Base-by-base conservation (phyloP, 2,797 vertebrate species). In the Crenuchus spilurus region DNA sequence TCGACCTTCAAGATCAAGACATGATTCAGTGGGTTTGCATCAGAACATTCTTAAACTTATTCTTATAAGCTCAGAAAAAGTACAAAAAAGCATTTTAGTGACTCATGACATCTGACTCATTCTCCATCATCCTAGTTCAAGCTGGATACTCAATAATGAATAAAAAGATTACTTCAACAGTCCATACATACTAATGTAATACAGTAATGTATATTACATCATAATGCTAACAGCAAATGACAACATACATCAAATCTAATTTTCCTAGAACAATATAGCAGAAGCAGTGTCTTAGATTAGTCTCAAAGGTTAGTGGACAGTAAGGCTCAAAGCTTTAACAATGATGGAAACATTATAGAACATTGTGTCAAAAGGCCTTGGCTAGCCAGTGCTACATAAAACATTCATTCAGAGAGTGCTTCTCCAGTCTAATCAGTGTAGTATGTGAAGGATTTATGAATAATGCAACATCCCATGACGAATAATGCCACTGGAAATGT, bases 381-480 rank as follows among this genome's bases (percentile, higher is more conserved):
- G 22, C n/a, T 37, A 4, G 14, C 10, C 37, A 28, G 49, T 37
- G 39, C 49, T 13, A 60, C 75, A 86, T 89, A 74, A 88, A 89
- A 88, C 84, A 82, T 89, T 84, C 14, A 88, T 88, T 79, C 70
- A 63, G 33, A 58, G 41, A 79, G 68, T 74, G 54, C 42, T 2
- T 54, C 80, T 31, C 52, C 24, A 58, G 69, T 76, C 65, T 76
- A 42, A 77, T 77, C 67, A 57, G 78, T 31, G 8, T 49, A 65
- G 37, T 60, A 72, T 49, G 37, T 6, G 39, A 22, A 20, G 35
- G 42, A 48, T 14, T 68, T 20, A 84, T 90, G 81, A 88, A 89
- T 89, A 88, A 91, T 88, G 79, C 69, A 91, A 44, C 49, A 72
- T 48, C 24, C 64, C 28, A 55, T 41, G 51, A 48, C 39, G 54